Evolutionary conservation across 2,888 invertebrate species (phyloP), one percentile per base, ranked within the genome.

Genomic region (Platycnemis pennipes): DNA sequence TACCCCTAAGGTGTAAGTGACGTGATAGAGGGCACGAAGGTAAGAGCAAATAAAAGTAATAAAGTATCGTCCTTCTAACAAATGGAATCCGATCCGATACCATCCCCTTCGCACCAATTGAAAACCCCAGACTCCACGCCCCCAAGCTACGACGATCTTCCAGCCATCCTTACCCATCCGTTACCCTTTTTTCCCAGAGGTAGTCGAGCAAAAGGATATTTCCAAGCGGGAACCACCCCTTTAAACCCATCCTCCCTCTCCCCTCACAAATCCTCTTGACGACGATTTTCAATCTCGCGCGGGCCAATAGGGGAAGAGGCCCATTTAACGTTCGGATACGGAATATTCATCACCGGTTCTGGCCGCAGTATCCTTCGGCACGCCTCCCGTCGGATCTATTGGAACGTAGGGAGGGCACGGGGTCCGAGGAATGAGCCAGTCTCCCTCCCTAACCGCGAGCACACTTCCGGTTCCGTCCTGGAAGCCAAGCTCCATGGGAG

Each of bases 281-380:
- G 63, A 63, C 77, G 77, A 77, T 77, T 77, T 77, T 77, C 77
- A 77, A 77, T 77, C 37, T 77, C 37, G 7, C 77, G 16, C 77
- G 77, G 37, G 77, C 77, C 37, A 31, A 37, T 8, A 37, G 31
- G 77, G 37, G n/a, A 63, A n/a, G 63, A 63, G 63, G n/a, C 63
- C 63, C 77, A 37, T 77, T 77, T 77, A 77, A 87, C 87, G 87
- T 87, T 8, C 13, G 87, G 45, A 87, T 46, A n/a, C 87, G 45
- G 87, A 87, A 87, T 87, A 87, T 87, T 87, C 46, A 87, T 87
- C 87, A 87, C 87, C 0, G 87, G n/a, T n/a, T n/a, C n/a, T n/a
- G n/a, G n/a, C n/a, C n/a, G n/a, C n/a, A n/a, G n/a, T n/a, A n/a
- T n/a, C n/a, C n/a, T n/a, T n/a, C n/a, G n/a, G n/a, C n/a, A n/a